Conservation (phyloP, 2,113 vertebrate species). For the Stomatorhinus ivindoensis region DNA sequence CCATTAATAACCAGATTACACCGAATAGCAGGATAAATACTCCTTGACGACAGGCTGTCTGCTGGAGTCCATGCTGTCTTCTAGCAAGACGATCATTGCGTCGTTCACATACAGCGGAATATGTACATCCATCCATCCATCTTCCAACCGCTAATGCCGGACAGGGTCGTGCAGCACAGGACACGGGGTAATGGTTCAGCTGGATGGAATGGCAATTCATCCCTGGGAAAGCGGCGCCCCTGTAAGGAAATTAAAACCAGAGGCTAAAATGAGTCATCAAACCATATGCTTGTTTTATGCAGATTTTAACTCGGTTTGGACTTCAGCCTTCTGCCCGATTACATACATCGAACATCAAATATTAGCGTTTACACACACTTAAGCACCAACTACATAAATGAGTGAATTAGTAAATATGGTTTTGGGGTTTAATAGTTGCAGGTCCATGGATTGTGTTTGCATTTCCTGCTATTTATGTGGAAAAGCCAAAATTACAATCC, state of each 20-base stretch:
- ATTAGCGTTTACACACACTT: background rate
- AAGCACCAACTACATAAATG: background rate
- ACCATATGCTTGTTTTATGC: background rate
- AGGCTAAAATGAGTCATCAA: background rate
- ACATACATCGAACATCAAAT: background rate
- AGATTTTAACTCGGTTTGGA: background rate
- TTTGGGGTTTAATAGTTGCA: background rate
- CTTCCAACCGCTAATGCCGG: background rate
- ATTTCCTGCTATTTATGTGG: background rate
- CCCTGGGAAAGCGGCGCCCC: background rate
- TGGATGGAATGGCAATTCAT: background rate
- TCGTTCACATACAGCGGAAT: background rate
- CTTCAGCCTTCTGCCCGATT: background rate
- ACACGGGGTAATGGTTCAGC: background rate
- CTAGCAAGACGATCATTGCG: background rate
- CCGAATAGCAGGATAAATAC: background rate
- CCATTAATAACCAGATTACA: slow-evolving; percentile 11
- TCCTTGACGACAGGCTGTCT: background rate
- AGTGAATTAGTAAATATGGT: background rate
- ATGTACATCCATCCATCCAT: background rate
- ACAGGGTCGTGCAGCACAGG: background rate
- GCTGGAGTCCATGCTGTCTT: background rate
- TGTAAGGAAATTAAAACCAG: background rate
- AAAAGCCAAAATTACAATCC: background rate
- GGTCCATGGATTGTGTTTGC: background rate